These are phyloP conservation scores for Mesitornis unicolor DNA, from an alignment of 2,113 vertebrate species.

Conservation along the genomic window DNA sequence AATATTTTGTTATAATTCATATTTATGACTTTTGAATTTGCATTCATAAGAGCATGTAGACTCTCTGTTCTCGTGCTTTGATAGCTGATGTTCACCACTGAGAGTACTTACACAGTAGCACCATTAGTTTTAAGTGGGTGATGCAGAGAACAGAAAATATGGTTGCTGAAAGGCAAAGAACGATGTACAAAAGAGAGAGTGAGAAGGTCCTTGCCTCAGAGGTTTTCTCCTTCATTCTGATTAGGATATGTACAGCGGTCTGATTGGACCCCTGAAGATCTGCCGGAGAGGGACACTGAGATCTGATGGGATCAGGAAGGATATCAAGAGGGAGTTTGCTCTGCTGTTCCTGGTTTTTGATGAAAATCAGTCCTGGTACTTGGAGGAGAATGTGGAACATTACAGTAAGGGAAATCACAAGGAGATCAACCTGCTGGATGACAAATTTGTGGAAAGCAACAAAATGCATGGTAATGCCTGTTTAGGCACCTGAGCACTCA, in stretches of 20 bases:
- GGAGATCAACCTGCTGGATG: slow-evolving; percentile 40
- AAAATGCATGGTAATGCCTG: slow-evolving; percentile 77
- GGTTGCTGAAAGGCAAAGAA: not conserved
- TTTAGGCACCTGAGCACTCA: not conserved
- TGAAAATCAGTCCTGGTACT: slow-evolving; percentile 81
- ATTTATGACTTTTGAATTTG: slow-evolving; percentile 3
- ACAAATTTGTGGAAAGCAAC: slow-evolving; percentile 78
- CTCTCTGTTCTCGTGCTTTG: not conserved
- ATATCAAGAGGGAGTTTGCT: slow-evolving; percentile 74
- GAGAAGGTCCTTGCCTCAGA: not conserved
- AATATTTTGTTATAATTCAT: not conserved
- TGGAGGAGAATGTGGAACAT: slow-evolving; percentile 71
- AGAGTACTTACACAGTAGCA: not conserved
- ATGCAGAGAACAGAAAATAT: not conserved
- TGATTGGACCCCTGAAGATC: slow-evolving; percentile 73
- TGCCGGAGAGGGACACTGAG: slow-evolving; percentile 68
- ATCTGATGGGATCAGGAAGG: slow-evolving; percentile 48
- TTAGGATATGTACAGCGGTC: slow-evolving; percentile 77
- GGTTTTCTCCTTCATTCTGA: not conserved
- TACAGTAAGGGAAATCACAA: slow-evolving; percentile 2
- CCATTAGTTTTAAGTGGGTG: not conserved
- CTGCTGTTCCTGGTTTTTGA: slow-evolving; percentile 80
- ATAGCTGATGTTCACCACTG: not conserved
- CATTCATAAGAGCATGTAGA: not conserved
- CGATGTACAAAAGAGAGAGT: not conserved